Evolutionary conservation across 2,797 vertebrate species (phyloP).

Genomic region (Iguana delicatissima): DNA sequence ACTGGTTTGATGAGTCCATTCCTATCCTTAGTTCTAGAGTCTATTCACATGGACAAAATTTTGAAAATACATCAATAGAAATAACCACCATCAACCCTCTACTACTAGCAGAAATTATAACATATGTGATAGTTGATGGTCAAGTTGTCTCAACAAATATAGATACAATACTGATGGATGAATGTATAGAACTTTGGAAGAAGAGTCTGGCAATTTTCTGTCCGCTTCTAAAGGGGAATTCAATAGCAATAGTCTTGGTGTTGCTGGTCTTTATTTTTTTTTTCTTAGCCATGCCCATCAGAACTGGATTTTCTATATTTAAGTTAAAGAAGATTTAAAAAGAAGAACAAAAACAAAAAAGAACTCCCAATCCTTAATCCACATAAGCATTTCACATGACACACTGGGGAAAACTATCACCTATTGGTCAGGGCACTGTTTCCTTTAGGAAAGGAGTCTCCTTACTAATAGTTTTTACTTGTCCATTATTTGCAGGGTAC

Average conservation of each 20-base stretch:
- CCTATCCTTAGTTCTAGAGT: too few species aligned
- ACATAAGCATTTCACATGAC: slow-evolving; percentile 24
- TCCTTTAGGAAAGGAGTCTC: slow-evolving; percentile 25
- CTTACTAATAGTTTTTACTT: slow-evolving; percentile 33
- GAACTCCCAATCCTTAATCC: too few species aligned
- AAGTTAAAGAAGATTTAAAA: neutral
- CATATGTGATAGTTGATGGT: too few species aligned
- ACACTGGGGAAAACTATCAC: neutral
- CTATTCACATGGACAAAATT: too few species aligned
- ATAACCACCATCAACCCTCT: too few species aligned
- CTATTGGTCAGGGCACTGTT: neutral
- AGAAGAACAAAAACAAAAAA: neutral
- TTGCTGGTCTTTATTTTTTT: slow-evolving; percentile 2
- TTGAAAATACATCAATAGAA: too few species aligned
- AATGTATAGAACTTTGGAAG: too few species aligned
- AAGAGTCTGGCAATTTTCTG: neutral
- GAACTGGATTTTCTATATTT: slow-evolving; percentile 41
- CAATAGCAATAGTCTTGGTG: neutral
- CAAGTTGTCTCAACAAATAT: too few species aligned
- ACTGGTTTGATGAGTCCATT: too few species aligned
- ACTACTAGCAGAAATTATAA: too few species aligned
- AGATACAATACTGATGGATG: too few species aligned
- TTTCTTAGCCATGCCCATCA: neutral
- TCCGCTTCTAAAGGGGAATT: neutral
- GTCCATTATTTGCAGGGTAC: neutral